Conservation (phyloP, 2,797 vertebrate species). For the Halcyon chelicuti region DNA sequence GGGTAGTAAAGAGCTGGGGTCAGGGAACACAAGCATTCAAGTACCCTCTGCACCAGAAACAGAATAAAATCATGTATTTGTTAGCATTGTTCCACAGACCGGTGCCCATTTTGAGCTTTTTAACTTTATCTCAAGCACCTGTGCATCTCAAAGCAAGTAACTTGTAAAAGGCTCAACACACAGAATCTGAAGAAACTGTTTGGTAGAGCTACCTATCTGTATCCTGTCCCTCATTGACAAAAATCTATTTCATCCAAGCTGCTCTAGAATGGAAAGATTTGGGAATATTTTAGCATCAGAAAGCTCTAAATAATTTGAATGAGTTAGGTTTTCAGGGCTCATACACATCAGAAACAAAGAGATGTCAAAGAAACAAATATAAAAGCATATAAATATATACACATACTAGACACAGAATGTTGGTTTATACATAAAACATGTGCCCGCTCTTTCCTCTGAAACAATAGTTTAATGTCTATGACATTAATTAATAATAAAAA, state of each 20-base stretch:
- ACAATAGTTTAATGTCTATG: background rate
- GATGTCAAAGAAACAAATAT: background rate
- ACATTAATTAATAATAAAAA: constrained; percentile 5
- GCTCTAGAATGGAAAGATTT: background rate
- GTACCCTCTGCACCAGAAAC: background rate
- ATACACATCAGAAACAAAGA: background rate
- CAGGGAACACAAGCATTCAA: background rate
- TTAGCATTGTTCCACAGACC: background rate
- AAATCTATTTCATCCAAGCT: background rate
- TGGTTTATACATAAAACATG: background rate
- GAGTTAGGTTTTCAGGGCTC: background rate
- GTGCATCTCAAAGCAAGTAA: background rate
- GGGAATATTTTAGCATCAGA: constrained; percentile 15
- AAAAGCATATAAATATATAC: background rate
- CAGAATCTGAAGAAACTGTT: background rate
- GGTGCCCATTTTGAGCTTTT: background rate
- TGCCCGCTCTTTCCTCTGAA: background rate
- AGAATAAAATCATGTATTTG: background rate
- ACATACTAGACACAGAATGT: background rate
- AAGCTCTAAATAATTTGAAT: background rate
- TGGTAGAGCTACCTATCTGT: background rate
- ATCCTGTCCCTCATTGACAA: background rate
- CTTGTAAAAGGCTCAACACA: background rate
- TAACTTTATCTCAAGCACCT: background rate
- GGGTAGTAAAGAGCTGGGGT: background rate